Conservation (phyloP, 1,140 invertebrate species). For the Ridgeia piscesae region DNA sequence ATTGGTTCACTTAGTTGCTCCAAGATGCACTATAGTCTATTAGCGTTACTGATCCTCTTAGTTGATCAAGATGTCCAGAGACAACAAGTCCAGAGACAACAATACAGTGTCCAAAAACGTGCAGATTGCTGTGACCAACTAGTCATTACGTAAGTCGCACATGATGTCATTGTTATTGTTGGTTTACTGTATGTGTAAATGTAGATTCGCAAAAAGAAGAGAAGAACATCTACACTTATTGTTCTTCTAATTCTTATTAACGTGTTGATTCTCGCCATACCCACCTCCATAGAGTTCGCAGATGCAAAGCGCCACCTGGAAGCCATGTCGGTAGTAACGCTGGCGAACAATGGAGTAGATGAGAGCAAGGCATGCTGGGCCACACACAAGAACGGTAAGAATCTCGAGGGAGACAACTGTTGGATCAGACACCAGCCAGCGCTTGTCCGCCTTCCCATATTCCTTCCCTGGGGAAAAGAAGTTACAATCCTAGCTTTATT, state of each 20-base stretch:
- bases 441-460: constrained; percentile 51
- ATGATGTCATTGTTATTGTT: no score
- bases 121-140: no score
- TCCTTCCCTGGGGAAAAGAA: constrained; percentile 47
- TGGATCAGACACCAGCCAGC: constrained; percentile 52
- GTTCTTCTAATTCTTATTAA: no score
- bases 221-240: no score
- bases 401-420: constrained; percentile 53
- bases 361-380: constrained; percentile 40
- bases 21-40: no score
- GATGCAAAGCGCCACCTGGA: constrained; percentile 51
- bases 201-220: background rate
- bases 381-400: constrained; percentile 47
- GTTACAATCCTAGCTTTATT: background rate
- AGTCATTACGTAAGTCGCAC: no score
- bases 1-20: no score
- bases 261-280: constrained; percentile 11
- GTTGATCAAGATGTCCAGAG: no score
- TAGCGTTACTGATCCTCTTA: no score
- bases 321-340: constrained; percentile 47
- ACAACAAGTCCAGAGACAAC: no score
- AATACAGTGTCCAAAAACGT: no score
- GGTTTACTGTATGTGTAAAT: background rate
- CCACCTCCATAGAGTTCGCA: constrained; percentile 57
- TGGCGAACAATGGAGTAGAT: constrained; percentile 46